Percentiles rank a stretch among this genome's conserved stretches.
Evolutionary conservation across 2,888 invertebrate genomes (phyloP).

Genomic region (Orthosia gothica): DNA sequence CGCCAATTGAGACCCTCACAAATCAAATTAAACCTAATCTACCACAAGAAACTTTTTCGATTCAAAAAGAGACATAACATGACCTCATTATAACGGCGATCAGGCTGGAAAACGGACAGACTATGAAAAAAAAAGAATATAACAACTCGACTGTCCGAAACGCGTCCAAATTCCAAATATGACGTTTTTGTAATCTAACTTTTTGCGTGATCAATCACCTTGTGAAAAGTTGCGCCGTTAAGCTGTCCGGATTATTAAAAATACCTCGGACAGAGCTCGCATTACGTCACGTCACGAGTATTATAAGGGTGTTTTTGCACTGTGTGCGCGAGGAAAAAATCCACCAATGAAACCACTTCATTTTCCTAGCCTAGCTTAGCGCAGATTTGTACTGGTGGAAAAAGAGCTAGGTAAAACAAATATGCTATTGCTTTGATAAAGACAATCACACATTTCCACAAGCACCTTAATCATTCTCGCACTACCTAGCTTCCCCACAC

Average conservation of each 20-base stretch:
- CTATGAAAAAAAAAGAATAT: slow-evolving; percentile 55
- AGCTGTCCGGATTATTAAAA: slow-evolving; percentile 71
- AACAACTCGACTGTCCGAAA: slow-evolving; percentile 51
- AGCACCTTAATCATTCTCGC: neutral
- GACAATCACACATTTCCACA: too few species aligned
- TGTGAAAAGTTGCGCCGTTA: slow-evolving; percentile 66
- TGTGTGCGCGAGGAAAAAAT: neutral
- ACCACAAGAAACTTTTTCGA: slow-evolving; percentile 58
- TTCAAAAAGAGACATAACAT: slow-evolving; percentile 52
- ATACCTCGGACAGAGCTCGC: slow-evolving; percentile 60
- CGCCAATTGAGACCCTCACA: slow-evolving; percentile 24
- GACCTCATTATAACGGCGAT: slow-evolving; percentile 54
- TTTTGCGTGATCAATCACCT: slow-evolving; percentile 74
- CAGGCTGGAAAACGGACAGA: slow-evolving; percentile 13
- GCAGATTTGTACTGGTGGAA: too few species aligned
- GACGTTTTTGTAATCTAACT: slow-evolving; percentile 78
- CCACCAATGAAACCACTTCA: neutral
- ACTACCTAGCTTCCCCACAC: neutral
- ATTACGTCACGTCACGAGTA: slow-evolving; percentile 28
- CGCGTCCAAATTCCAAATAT: slow-evolving; percentile 62
- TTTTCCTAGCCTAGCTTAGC: neutral
- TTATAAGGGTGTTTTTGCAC: neutral
- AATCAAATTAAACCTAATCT: slow-evolving; percentile 49
- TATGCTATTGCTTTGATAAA: too few species aligned
- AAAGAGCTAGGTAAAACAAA: too few species aligned